Evolutionary conservation across 1,140 invertebrate species (phyloP).

Genomic region (Drosophila mojavensis): DNA sequence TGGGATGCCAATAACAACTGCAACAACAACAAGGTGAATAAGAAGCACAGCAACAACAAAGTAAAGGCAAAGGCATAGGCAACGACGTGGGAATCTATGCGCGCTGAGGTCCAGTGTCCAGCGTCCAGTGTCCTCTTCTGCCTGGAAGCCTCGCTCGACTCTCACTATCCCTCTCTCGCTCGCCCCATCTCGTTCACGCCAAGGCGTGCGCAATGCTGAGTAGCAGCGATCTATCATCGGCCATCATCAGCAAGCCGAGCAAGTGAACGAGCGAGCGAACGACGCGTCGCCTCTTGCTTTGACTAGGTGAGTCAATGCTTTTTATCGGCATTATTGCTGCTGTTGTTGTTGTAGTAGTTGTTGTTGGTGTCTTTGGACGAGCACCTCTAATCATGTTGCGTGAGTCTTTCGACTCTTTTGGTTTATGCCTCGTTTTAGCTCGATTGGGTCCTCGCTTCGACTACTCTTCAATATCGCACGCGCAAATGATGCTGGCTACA

Average conservation of each 20-base stretch:
- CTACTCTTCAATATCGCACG: slow-evolving; percentile 45
- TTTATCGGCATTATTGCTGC: slow-evolving; percentile 13
- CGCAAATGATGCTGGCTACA: slow-evolving; percentile 46
- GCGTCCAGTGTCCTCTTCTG: slow-evolving; percentile 19
- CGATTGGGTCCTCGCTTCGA: slow-evolving; percentile 19
- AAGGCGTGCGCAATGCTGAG: slow-evolving; percentile 12
- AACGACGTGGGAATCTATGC: slow-evolving; percentile 33
- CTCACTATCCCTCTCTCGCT: background rate
- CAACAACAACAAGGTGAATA: background rate
- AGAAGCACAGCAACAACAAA: background rate
- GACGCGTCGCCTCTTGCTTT: slow-evolving; percentile 11
- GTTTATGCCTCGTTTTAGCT: slow-evolving; percentile 10
- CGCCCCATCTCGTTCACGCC: slow-evolving; percentile 8
- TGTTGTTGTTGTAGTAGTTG: slow-evolving; percentile 15
- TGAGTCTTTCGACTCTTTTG: slow-evolving; percentile 10
- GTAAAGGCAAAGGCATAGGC: background rate
- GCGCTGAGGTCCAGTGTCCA: background rate
- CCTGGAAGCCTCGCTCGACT: slow-evolving; percentile 2
- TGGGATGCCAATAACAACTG: slow-evolving; percentile 17
- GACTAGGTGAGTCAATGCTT: slow-evolving; percentile 72
- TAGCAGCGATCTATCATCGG: slow-evolving; percentile 44
- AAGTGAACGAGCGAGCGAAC: background rate
- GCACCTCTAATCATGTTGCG: slow-evolving; percentile 35
- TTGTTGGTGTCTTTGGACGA: slow-evolving; percentile 11
- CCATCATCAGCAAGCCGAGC: slow-evolving; percentile 21